Conservation (phyloP, 2,888 invertebrate genomes). For the Coecobrya sp. region DNA sequence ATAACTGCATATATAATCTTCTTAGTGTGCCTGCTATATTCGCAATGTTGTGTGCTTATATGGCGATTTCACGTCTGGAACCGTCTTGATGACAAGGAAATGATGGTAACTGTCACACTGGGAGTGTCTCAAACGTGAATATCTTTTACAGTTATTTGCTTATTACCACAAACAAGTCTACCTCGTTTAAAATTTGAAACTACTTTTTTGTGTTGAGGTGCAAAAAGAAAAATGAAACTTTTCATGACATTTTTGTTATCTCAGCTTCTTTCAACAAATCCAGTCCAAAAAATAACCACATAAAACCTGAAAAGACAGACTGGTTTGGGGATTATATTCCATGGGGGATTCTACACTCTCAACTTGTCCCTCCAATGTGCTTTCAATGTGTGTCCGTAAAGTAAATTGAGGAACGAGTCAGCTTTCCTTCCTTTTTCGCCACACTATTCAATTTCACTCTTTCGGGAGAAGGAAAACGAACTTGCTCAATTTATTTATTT, state of each 20-base stretch:
- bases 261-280: background rate
- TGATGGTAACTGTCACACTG: background rate
- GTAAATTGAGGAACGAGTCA: slow-evolving; percentile 41
- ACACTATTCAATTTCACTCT: slow-evolving; percentile 14
- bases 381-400: slow-evolving; percentile 12
- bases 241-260: background rate
- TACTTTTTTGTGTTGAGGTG: background rate
- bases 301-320: background rate
- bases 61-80: background rate
- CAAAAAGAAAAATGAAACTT: background rate
- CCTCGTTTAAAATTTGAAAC: background rate
- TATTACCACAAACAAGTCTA: background rate
- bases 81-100: background rate
- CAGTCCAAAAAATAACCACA: slow-evolving; percentile 13
- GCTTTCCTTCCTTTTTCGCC: background rate
- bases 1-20: background rate
- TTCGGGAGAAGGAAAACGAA: background rate
- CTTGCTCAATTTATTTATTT: slow-evolving; percentile 3
- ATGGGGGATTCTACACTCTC: slow-evolving; percentile 24
- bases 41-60: background rate
- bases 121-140: background rate
- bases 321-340: slow-evolving; percentile 23
- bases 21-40: background rate
- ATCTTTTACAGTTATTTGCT: background rate
- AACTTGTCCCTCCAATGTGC: background rate